Evolutionary conservation across 2,797 vertebrate genomes (phyloP), one percentile per base, ranked within the genome.

Genomic region (Agapornis canus): DNA sequence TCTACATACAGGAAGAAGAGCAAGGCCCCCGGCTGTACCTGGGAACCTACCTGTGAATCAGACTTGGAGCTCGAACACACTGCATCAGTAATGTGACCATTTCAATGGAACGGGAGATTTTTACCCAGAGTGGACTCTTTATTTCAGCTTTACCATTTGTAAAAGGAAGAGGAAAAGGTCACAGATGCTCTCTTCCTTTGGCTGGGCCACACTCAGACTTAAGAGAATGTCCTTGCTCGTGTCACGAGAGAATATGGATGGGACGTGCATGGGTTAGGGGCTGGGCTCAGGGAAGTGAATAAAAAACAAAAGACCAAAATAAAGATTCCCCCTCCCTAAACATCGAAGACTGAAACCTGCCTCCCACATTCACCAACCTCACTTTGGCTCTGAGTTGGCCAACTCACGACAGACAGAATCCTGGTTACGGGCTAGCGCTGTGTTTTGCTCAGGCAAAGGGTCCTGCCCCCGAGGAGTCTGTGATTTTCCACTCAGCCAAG

Each of bases 401-500:
- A 96, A 96, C 92, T 98, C 98, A 92, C 54, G 98, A 97, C 96
- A 97, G 91, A 98, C 97, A 97, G 97, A 97, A 94, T 97, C 97
- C 97, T 98, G 97, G 95, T 97, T 97, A 96, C 82, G 77, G 97
- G 96, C 95, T 95, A 98, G 94, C 95, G 90, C 94, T 89, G 95
- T 76, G 90, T 97, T 98, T 97, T 98, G 97, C 85, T 98, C 98
- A 95, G 97, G 93, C 97, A 98, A 97, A 97, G 97, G 94, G 95
- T 98, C 97, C 97, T 98, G 97, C 94, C 97, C 96, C 95, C 72
- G 92, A 92, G 97, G 91, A 88, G 90, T 93, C 80, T 94, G 95
- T 97, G 31, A 92, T 97, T 98, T 98, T 96, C 97, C 98, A 96
- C 97, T 91, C 92, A 98, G 97, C 98, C 98, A 98, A 86, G 98